A percentile compares a stretch with the other conserved stretches of the same genome.
Evolutionary conservation across 2,797 vertebrate genomes (phyloP).

Genomic region (Poeciliopsis gracilis): DNA sequence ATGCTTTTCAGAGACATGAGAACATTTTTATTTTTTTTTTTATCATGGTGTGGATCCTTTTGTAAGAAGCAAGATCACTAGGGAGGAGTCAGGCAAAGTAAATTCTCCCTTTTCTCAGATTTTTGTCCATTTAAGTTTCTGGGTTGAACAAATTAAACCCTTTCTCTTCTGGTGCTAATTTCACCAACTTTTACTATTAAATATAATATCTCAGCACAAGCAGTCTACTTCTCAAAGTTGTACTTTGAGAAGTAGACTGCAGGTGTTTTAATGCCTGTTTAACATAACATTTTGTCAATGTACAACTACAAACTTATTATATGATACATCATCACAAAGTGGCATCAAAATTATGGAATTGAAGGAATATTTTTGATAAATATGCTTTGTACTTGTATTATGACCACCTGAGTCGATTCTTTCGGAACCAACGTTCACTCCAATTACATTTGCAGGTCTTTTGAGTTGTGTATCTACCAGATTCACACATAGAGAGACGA

Average conservation of each 20-base stretch:
- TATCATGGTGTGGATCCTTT: constrained; percentile 50
- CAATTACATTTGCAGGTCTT: not conserved
- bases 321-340: not conserved
- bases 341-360: not conserved
- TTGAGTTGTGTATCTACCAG: not conserved
- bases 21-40: constrained; percentile 36
- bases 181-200: not conserved
- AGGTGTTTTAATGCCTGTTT: not conserved
- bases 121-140: constrained; percentile 19
- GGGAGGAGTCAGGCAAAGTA: constrained; percentile 41
- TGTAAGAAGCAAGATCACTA: constrained; percentile 48
- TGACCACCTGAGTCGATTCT: not conserved
- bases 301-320: not conserved
- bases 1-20: constrained; percentile 50
- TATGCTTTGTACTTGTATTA: not conserved
- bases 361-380: not conserved
- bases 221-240: not conserved
- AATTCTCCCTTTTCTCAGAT: not conserved
- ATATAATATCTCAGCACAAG: not conserved
- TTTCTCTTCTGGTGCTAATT: not conserved
- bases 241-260: too few species aligned
- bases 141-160: not conserved
- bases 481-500: not conserved
- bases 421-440: not conserved
- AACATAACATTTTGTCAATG: not conserved